Percentiles rank a stretch among this genome's conserved stretches.
phyloP scores from a whole-genome alignment of 2,888 invertebrate species.

The Amitus sp. region DNA sequence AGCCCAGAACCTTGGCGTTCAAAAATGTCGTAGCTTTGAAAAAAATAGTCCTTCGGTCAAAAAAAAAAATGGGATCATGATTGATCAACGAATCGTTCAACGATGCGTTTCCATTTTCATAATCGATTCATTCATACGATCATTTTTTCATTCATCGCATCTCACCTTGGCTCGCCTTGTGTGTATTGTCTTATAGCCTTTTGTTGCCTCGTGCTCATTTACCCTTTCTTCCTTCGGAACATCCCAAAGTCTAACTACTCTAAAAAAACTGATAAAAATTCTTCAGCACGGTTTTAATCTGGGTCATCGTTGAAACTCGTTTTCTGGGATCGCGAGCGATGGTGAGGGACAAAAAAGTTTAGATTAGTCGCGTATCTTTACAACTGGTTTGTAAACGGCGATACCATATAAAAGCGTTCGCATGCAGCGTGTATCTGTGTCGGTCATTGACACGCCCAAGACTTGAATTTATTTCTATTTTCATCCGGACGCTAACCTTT shows the following conservation, averaged over 20 bases:
- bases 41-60: no score
- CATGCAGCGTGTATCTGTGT: conserved; percentile 16
- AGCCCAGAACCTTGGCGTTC: conserved; percentile 5
- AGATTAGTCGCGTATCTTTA: conserved; percentile 45
- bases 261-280: background rate
- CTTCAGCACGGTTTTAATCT: background rate
- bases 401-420: conserved; percentile 24
- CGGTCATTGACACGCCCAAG: conserved; percentile 15
- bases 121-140: no score
- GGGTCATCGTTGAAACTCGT: background rate
- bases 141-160: no score
- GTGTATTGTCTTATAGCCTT: no score
- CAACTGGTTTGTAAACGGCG: conserved; percentile 38
- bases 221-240: no score
- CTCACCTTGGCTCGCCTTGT: no score
- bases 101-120: no score
- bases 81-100: no score
- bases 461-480: conserved; percentile 37
- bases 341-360: conserved; percentile 38
- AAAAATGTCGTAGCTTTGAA: no score
- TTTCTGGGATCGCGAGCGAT: conserved; percentile 20
- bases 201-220: no score
- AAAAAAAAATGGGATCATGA: no score
- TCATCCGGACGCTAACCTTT: conserved; percentile 19
- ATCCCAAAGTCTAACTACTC: no score